Base-by-base conservation (phyloP, 2,797 vertebrate species). In the Phrynocephalus vlangalii region DNA sequence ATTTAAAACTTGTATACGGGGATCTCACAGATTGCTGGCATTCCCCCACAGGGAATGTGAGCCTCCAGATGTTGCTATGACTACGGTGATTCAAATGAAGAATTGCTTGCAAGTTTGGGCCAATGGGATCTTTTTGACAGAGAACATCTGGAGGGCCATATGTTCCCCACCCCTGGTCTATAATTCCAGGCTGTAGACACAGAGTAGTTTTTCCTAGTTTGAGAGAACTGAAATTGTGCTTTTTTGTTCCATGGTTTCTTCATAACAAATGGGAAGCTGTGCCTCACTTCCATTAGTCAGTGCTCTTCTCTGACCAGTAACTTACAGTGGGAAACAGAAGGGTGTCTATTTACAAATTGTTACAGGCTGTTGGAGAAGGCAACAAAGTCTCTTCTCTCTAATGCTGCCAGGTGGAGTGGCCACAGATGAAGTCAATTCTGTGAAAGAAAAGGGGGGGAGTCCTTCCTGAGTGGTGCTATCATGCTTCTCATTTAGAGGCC, bases 1-100 rank as follows among this genome's bases (percentile, higher is more conserved):
- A 70, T 18, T 16, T 87, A 86, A 73, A 56, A 84, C 15, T 83
- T 78, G 52, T 70, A 38, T 60, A 68, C 38, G 38, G 72, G 71
- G 52, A 82, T 56, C 24, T 30, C 82, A 73, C 15, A 3, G 9
- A 56, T 56, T 56, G 10, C 9, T 56, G 52, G 9, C 52, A 56
- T 73, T n/a, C 10, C 26, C 8, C 16, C 26, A 28, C 28, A 70
- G 67, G 52, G 52, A 56, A 56, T 56, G 13, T 56, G 52, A 13
- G 13, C 9, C 52, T 56, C 52, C 11, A 56, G 52, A 56, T 56
- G 52, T 56, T 56, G 52, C 52, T 56, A 56, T 13, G 13, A 56
- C 52, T 56, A 56, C 52, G 9, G 13, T 56, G 52, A 56, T 56
- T 56, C 52, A 56, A 56, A 56, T 56, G 52, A 10, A 56, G 52